Percentiles rank a stretch among this genome's conserved stretches.
Conservation (phyloP, 2,113 vertebrate genomes). For the Platichthys stellatus region DNA sequence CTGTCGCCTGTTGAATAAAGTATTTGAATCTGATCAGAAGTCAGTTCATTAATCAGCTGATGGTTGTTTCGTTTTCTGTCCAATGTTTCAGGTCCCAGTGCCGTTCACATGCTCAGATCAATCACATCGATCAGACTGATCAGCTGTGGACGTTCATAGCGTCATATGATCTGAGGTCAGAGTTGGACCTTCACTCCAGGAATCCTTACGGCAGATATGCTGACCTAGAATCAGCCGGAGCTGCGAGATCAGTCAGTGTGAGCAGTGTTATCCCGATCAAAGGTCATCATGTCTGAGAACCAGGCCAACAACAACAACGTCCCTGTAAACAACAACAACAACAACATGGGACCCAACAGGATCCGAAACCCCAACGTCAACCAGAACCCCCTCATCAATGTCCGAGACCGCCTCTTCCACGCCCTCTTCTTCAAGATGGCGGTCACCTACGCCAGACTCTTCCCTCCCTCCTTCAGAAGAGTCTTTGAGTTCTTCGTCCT, state of each 20-base stretch:
- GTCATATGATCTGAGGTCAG: conserved; percentile 11
- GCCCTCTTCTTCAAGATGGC: conserved; percentile 99
- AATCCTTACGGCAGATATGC: conserved; percentile 44
- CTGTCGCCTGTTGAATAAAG: too few species aligned
- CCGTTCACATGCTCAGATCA: neutral
- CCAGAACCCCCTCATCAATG: conserved; percentile 97
- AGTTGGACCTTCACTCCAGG: neutral
- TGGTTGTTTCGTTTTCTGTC: too few species aligned
- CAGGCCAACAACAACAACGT: conserved; percentile 86
- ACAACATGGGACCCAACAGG: conserved; percentile 84
- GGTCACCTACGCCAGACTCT: conserved; percentile 97
- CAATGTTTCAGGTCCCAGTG: neutral
- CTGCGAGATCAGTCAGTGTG: conserved; percentile 16
- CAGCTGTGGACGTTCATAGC: neutral
- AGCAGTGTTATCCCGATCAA: conserved; percentile 12
- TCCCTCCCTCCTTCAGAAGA: conserved; percentile 93
- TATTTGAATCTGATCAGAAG: too few species aligned
- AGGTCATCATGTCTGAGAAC: conserved; percentile 89
- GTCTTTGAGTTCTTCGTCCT: conserved; percentile 97
- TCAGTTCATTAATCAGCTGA: too few species aligned
- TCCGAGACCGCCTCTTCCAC: conserved; percentile 96
- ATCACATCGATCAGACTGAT: neutral
- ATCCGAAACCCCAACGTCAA: conserved; percentile 91
- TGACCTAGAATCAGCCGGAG: conserved; percentile 43
- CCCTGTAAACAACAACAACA: conserved; percentile 79